Evolutionary conservation across 2,888 invertebrate species (phyloP), one percentile per base, ranked within the genome.

Genomic region (Actias luna): DNA sequence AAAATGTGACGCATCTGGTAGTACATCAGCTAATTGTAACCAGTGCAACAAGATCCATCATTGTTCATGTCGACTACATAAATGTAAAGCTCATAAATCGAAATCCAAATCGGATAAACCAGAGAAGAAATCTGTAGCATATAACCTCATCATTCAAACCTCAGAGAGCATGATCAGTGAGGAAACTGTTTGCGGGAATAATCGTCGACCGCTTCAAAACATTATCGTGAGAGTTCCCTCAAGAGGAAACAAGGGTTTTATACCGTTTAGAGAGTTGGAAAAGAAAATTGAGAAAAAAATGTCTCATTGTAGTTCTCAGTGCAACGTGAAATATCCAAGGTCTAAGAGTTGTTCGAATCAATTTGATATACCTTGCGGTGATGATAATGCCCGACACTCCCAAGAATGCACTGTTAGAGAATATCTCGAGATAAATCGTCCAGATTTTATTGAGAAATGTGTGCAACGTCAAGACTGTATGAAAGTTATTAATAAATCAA

Each of bases 391-490:
- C 5, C 84, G 73, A 60, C 85, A 72, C 63, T 69, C 81, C 16
- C 83, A 84, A 55, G 80, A 81, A 27, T 81, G 89, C 8, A 89
- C 93, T 7, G 92, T 95, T 31, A 89, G 96, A 93, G 96, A 97
- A 64, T 95, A 95, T 78, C 93, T 97, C 73, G 92, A 93, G 69
- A 92, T 83, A 67, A 95, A 96, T 71, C 94, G 95, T 36, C 97
- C 97, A 0, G 94, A 95, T 65, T 97, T 97, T 81, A 91, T 96
- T 3, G 82, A 86, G 63, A 88, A 82, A 57, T 77, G 82, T 61
- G 75, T 83, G 0, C 76, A 82, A 29, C 79, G 92, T 10, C 92
- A 90, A 67, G 80, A 83, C 59, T 88, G 87, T 62, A 75, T 92
- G 70, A 87, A 85, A 68, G 76, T 82, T 57, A 82, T 91, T 25